Evolutionary conservation across 2,888 invertebrate genomes (phyloP).

Genomic region (Dryomyza anilis): DNA sequence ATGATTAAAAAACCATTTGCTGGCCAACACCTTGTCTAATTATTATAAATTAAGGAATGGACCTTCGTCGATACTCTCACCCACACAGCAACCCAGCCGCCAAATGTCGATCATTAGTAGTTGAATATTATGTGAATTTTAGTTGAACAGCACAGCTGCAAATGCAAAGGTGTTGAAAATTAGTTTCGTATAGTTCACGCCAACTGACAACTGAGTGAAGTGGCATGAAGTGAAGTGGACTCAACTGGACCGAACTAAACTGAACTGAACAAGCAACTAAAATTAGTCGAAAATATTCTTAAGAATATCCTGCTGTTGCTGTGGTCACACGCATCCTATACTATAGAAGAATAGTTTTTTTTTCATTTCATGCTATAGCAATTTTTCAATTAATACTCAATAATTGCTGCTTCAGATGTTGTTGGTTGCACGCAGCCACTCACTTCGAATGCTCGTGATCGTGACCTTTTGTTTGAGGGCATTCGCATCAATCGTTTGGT

Average conservation of each 20-base stretch:
- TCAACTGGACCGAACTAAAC: neutral
- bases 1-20: conserved; percentile 61
- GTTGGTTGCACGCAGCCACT: neutral
- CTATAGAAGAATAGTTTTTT: no score
- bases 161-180: conserved; percentile 43
- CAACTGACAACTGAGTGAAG: neutral
- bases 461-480: neutral
- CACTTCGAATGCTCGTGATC: neutral
- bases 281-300: no score
- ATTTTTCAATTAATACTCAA: conserved; percentile 27
- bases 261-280: no score
- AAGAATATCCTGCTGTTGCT: no score
- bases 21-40: conserved; percentile 46
- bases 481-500: neutral
- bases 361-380: conserved; percentile 1
- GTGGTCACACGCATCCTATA: no score
- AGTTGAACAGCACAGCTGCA: conserved; percentile 33
- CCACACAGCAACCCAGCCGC: neutral
- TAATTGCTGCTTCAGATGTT: conserved; percentile 26
- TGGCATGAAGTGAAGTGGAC: neutral
- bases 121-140: conserved; percentile 31
- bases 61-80: no score
- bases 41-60: conserved; percentile 41
- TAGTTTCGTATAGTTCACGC: conserved; percentile 13
- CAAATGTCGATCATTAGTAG: conserved; percentile 4